Base-by-base conservation (phyloP, 2,113 vertebrate species). In the Pavo muticus region DNA sequence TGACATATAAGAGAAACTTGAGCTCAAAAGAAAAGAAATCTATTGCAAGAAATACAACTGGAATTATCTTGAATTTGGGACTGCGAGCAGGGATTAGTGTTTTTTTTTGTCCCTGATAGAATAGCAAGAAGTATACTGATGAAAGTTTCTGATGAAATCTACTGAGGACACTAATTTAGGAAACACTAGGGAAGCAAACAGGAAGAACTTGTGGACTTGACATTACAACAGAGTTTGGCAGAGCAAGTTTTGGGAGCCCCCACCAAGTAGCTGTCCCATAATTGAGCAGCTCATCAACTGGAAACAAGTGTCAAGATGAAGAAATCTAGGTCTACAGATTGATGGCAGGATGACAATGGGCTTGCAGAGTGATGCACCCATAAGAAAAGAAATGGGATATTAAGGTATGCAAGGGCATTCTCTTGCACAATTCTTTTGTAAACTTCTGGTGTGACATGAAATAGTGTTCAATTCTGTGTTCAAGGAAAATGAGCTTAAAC, bases 91-190 rank as follows among this genome's bases (percentile, higher is more conserved):
- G 4, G 1, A 0, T 57, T 67, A 27, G 37, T 32, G 45, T 47
- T 24, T 24, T 14, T 54, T 90, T 94, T 86, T 88, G 48, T 52
- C 17, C 20, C 3, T 11, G 42, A 63, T 2, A 50, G 10, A 54
- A 70, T 24, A 79, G 20, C 23, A 76, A 76, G 20, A 82, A 76
- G 14, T 1, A 4, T 11, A 35, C 45, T 81, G 57, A 52, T 61
- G 29, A 84, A 88, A 91, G 45, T 47, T 84, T 71, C 40, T 90
- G 14, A 68, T 81, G 42, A 86, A 88, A 86, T 44, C 65, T 91
- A 39, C 24, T 70, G 50, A 95, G 76, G 35, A 63, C 30, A 29
- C 18, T 65, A 67, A 74, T 94, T 91, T 81, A 25, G 50, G 75
- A 91, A 88, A 77, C 42, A 42, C 3, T 8, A 56, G 14, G 42